phyloP scores from a whole-genome alignment of 2,113 vertebrate species.

The Trematocara marginatum region DNA sequence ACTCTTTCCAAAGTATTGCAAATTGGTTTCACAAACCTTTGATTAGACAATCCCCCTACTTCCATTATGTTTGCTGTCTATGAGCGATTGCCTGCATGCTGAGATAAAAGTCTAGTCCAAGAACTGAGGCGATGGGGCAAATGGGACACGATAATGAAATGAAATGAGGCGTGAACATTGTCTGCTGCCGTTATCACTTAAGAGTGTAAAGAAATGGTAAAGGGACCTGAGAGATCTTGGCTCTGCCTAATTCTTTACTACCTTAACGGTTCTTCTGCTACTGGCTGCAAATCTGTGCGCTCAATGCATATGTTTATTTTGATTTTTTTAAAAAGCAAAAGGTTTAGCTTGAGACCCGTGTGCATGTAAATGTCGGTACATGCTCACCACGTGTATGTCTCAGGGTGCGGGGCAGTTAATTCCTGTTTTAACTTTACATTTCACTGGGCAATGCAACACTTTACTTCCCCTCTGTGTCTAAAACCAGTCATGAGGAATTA shows the following conservation, averaged over 20 bases:
- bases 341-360: neutral
- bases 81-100: slow-evolving; percentile 60
- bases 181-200: slow-evolving; percentile 67
- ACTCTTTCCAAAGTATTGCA: slow-evolving; percentile 35
- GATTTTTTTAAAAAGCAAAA: neutral
- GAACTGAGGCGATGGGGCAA: slow-evolving; percentile 56
- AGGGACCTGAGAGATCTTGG: slow-evolving; percentile 41
- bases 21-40: slow-evolving; percentile 65
- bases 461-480: neutral
- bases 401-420: neutral
- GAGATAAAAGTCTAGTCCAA: slow-evolving; percentile 61
- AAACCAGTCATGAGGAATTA: neutral
- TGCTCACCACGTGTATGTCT: neutral
- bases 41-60: slow-evolving; percentile 51
- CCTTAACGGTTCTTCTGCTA: neutral
- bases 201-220: slow-evolving; percentile 57
- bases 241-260: slow-evolving; percentile 3
- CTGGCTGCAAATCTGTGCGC: slow-evolving; percentile 7
- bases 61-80: slow-evolving; percentile 59
- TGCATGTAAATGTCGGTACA: neutral
- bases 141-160: slow-evolving; percentile 66
- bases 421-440: neutral
- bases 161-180: slow-evolving; percentile 68
- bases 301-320: neutral
- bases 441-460: neutral